These are phyloP conservation scores for Neosilurus mollespiculum DNA, from an alignment of 2,797 vertebrate genomes.

Conservation along the genomic window DNA sequence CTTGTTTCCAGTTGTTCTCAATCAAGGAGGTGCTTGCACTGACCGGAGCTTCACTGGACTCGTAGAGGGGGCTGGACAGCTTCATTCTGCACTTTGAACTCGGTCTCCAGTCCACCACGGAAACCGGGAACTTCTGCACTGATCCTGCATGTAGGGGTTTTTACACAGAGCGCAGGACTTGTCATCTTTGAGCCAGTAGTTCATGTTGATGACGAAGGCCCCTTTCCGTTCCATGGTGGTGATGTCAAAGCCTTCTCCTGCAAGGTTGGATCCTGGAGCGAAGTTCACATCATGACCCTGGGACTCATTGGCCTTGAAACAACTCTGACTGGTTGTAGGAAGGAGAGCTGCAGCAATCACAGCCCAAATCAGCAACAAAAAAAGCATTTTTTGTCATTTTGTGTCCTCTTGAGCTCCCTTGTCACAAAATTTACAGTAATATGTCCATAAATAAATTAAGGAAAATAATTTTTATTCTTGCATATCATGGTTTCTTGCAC, in stretches of 20 bases:
- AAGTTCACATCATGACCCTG: constrained; percentile 63
- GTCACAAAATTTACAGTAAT: too few relatives aligned
- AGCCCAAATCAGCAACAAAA: constrained; percentile 23
- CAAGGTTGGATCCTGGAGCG: constrained; percentile 68
- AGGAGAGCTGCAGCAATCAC: constrained; percentile 15
- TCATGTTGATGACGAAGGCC: constrained; percentile 64
- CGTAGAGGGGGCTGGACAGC: constrained; percentile 50
- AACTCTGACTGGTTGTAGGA: constrained; percentile 9
- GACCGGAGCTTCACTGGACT: constrained; percentile 63
- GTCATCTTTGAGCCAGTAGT: constrained; percentile 56
- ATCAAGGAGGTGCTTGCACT: constrained; percentile 55
- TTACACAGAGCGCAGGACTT: constrained; percentile 59
- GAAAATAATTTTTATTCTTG: too few relatives aligned
- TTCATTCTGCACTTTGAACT: constrained; percentile 44
- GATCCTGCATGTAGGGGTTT: constrained; percentile 57
- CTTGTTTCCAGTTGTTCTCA: constrained; percentile 60
- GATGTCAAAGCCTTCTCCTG: constrained; percentile 74
- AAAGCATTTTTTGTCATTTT: too few relatives aligned
- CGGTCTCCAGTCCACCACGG: constrained; percentile 64
- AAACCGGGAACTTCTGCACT: constrained; percentile 63
- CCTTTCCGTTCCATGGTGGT: constrained; percentile 70
- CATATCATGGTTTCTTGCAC: too few relatives aligned
- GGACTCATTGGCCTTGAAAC: constrained; percentile 21
- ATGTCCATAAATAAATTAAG: too few relatives aligned
- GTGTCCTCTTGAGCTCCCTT: too few relatives aligned